Base-by-base conservation (phyloP, 2,113 vertebrate species). In the Sialia sialis region DNA sequence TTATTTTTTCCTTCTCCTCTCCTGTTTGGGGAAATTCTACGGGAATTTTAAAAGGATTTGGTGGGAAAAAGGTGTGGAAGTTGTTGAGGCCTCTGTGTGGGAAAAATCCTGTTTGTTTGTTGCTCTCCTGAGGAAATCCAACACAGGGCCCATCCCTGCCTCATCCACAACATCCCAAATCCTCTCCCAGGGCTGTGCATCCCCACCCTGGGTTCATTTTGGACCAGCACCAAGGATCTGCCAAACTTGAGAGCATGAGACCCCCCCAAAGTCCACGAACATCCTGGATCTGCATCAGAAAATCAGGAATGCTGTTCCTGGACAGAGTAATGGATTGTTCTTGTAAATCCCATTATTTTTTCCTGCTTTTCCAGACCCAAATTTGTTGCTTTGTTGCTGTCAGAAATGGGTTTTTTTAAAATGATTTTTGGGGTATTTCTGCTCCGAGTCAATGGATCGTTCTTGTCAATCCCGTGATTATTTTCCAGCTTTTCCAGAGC, bases 391-490 rank as follows among this genome's bases (percentile, higher is more conserved):
- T 4, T n/a, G 87, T 48, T 43, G 30, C 14, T 19, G 10, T 29
- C 26, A 21, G 5, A 23, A 49, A 26, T 17, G 13, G 3, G 13
- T 3, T 56, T 34, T 48, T 70, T 11, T 27, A 30, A n/a, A n/a
- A n/a, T n/a, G n/a, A n/a, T n/a, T n/a, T n/a, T n/a, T n/a, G n/a
- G 26, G 66, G 16, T 21, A 32, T 73, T 73, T 60, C n/a, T 52
- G 41, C 59, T 54, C 48, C 1, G 0, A 16, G 3, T 54, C n/a
- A 76, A 55, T 5, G 27, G 32, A 14, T 55, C 0, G 0, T 16
- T 66, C 29, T 21, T 8, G 20, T 5, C 16, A 32, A 6, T 17
- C 12, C 3, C 32, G 14, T 3, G 5, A 16, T n/a, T 81, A n/a
- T 10, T 39, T 73, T 5, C 22, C 30, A 7, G 20, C 16, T 34